A percentile compares a stretch with the other conserved stretches of the same genome.
Conservation (phyloP, 1,140 invertebrate species). For the Sycobia sp. region DNA sequence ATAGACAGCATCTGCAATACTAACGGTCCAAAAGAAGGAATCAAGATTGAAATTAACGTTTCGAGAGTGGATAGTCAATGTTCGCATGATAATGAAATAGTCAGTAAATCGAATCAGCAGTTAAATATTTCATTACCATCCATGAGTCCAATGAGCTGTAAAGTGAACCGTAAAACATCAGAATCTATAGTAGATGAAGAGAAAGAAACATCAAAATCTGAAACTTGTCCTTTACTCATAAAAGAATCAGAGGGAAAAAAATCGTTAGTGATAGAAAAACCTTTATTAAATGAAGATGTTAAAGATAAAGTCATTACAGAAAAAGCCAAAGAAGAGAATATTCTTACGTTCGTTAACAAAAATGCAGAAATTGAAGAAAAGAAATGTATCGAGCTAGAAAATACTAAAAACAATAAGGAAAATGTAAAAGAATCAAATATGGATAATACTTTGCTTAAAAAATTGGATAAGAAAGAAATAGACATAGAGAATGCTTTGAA, state of each 20-base stretch:
- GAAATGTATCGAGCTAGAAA: conserved; percentile 15
- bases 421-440: neutral
- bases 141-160: conserved; percentile 1
- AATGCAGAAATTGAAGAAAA: conserved; percentile 3
- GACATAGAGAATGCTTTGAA: conserved; percentile 17
- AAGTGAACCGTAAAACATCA: conserved; percentile 6
- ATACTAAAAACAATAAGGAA: neutral
- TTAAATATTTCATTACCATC: conserved; percentile 23
- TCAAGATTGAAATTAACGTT: conserved; percentile 49
- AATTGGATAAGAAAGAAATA: conserved; percentile 17
- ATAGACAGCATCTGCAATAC: conserved; percentile 3
- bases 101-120: conserved; percentile 23
- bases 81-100: conserved; percentile 18
- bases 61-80: conserved; percentile 36
- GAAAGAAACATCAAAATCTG: neutral
- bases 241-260: conserved; percentile 7
- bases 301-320: conserved; percentile 1
- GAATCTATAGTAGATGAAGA: neutral
- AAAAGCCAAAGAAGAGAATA: neutral
- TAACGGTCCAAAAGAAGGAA: conserved; percentile 41
- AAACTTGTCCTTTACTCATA: neutral
- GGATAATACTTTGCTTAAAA: neutral
- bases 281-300: neutral
- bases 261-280: neutral
- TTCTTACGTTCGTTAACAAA: conserved; percentile 17